Percentiles rank a stretch among this genome's conserved stretches.
Evolutionary conservation across 2,888 invertebrate genomes (phyloP).

Genomic region (Drosophila mimica): DNA sequence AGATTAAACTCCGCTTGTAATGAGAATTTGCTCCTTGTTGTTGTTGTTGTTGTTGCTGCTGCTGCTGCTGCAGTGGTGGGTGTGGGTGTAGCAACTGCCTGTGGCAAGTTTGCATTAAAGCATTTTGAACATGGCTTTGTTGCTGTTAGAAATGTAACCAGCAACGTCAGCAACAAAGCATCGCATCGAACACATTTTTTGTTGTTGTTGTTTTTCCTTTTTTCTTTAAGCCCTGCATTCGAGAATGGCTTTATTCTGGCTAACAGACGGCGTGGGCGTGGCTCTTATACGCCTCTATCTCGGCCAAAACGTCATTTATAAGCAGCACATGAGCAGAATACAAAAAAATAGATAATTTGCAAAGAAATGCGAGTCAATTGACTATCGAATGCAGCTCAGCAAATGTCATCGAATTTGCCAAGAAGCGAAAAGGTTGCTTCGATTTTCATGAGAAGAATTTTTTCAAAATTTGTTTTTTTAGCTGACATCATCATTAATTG

Average conservation of each 20-base stretch:
- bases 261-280: constrained; percentile 17
- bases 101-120: constrained; percentile 75
- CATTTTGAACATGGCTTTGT: constrained; percentile 42
- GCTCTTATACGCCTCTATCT: constrained; percentile 42
- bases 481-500: not conserved
- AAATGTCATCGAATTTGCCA: not conserved
- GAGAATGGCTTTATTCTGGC: constrained; percentile 15
- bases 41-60: constrained; percentile 25
- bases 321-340: constrained; percentile 13
- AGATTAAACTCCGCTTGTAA: constrained; percentile 77
- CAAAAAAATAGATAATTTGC: not conserved
- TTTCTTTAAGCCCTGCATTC: constrained; percentile 29
- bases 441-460: not conserved
- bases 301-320: constrained; percentile 37
- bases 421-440: not conserved
- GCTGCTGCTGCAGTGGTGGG: constrained; percentile 37
- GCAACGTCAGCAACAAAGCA: constrained; percentile 45
- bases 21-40: constrained; percentile 66
- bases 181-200: constrained; percentile 9
- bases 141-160: constrained; percentile 43
- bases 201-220: not conserved
- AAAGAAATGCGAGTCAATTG: constrained; percentile 23
- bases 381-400: not conserved
- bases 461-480: not conserved
- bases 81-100: constrained; percentile 50